phyloP scores from a whole-genome alignment of 2,888 invertebrate genomes.

The Spodoptera picta region DNA sequence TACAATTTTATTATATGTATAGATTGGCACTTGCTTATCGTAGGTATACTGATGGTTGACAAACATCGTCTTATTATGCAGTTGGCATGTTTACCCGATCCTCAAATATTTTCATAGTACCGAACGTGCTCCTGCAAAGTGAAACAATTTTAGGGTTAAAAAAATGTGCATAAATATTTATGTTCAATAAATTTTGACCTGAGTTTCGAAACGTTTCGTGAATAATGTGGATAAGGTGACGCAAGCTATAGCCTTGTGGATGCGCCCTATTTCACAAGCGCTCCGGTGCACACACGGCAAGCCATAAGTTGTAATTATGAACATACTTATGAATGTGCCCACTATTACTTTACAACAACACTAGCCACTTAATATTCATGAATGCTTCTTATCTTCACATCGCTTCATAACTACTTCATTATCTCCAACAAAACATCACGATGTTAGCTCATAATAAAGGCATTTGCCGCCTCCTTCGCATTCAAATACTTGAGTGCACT shows the following conservation, averaged over 20 bases:
- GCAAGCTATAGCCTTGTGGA: conserved; percentile 81
- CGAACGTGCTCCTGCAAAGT: conserved; percentile 30
- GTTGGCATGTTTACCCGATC: conserved; percentile 44
- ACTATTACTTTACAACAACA: conserved; percentile 26
- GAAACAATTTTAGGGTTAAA: conserved; percentile 60
- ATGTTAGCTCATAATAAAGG: conserved; percentile 27
- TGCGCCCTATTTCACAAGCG: conserved; percentile 79
- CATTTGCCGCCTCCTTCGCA: conserved; percentile 10
- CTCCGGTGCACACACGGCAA: conserved; percentile 26
- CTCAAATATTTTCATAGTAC: conserved; percentile 40
- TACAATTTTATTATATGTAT: too few species aligned
- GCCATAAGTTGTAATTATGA: conserved; percentile 3
- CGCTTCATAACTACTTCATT: conserved; percentile 33
- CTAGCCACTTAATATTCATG: conserved; percentile 42
- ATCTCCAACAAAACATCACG: conserved; percentile 47
- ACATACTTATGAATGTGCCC: conserved; percentile 16
- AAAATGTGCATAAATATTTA: conserved; percentile 76
- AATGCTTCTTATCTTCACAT: conserved; percentile 40
- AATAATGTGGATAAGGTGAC: conserved; percentile 81
- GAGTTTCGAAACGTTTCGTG: conserved; percentile 79
- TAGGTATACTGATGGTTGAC: conserved; percentile 34
- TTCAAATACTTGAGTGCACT: conserved; percentile 25
- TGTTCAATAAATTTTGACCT: conserved; percentile 73
- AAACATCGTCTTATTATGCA: conserved; percentile 46
- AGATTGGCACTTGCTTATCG: conserved; percentile 44